phyloP scores from a whole-genome alignment of 2,797 vertebrate species.

The Periophthalmus magnuspinnatus region DNA sequence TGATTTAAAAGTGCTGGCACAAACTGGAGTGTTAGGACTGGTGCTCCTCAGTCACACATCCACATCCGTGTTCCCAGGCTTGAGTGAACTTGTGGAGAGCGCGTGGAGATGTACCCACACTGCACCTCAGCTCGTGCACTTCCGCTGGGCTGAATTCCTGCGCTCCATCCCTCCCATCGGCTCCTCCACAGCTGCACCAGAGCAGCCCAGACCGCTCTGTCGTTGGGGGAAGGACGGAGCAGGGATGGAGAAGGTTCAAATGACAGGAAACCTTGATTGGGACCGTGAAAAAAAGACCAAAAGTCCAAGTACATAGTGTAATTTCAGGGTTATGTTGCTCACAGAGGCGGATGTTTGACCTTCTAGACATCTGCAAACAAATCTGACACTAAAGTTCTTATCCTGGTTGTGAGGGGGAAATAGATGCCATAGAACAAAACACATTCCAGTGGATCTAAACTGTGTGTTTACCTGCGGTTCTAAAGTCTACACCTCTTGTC shows the following conservation, averaged over 20 bases:
- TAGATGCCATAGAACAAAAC: not conserved
- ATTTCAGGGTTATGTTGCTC: not conserved
- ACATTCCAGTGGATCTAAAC: too few relatives aligned
- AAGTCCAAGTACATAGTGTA: not conserved
- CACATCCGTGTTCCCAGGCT: not conserved
- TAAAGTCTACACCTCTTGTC: not conserved
- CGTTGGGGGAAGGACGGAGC: constrained; percentile 4
- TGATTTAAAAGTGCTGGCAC: not conserved
- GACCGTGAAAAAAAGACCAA: not conserved
- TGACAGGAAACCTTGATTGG: constrained; percentile 3
- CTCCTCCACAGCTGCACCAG: constrained; percentile 29
- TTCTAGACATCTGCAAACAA: not conserved
- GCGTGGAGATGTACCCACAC: constrained; percentile 3
- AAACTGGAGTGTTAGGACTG: not conserved
- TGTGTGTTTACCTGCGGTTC: not conserved
- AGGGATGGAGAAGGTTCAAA: constrained; percentile 6
- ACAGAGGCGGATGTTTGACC: not conserved
- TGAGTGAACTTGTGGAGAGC: constrained; percentile 10
- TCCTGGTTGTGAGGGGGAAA: not conserved
- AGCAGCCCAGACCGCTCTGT: constrained; percentile 5
- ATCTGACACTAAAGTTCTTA: not conserved
- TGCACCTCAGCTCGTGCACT: constrained; percentile 15
- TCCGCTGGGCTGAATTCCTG: constrained; percentile 31
- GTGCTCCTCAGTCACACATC: not conserved
- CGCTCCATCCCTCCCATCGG: constrained; percentile 8